Evolutionary conservation across 2,888 invertebrate genomes (phyloP), one percentile per base, ranked within the genome.

Genomic region (Lycophotia porphyrea): DNA sequence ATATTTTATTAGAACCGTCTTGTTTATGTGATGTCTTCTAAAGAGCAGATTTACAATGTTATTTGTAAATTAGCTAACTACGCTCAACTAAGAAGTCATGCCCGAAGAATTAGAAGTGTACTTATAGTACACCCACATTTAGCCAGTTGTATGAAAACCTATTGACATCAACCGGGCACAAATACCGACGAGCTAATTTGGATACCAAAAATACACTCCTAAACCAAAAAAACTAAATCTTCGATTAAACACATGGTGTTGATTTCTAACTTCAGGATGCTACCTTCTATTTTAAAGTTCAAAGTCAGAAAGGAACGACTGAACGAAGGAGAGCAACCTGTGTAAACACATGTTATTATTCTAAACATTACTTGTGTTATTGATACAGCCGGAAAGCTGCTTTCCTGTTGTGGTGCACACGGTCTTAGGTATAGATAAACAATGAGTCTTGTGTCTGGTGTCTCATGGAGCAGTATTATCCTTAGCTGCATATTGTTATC

Each of bases 321-420:
- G 49, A 72, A 69, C 60, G 27, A 63, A 61, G 78, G 52, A 49
- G 11, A 31, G 52, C 78, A 80, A 78, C 77, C 80, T 87, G 84
- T 84, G 74, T 89, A 91, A 88, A 89, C 88, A 86, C 80, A 78
- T 83, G 78, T 78, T 85, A 88, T 84, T 87, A 85, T 82, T 82
- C 27, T 79, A 78, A 88, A 87, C 85, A 87, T 88, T 78, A 82
- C 44, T 80, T 81, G 78, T 88, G 80, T 89, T 90, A 88, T 90
- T 88, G 87, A 87, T 80, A 80, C 87, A 85, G 85, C 85, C 87
- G 90, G 89, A 83, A 89, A 89, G 84, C 86, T 70, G 86, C 84
- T 90, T 89, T 89, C 90, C 90, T 90, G 91, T 89, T 88, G 55
- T 86, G 78, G 31, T 80, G 70, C 55, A 71, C 31, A 68, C 69